These are phyloP conservation scores for Anguilla obscura DNA, from an alignment of 2,797 vertebrate genomes.

Conservation along the genomic window DNA sequence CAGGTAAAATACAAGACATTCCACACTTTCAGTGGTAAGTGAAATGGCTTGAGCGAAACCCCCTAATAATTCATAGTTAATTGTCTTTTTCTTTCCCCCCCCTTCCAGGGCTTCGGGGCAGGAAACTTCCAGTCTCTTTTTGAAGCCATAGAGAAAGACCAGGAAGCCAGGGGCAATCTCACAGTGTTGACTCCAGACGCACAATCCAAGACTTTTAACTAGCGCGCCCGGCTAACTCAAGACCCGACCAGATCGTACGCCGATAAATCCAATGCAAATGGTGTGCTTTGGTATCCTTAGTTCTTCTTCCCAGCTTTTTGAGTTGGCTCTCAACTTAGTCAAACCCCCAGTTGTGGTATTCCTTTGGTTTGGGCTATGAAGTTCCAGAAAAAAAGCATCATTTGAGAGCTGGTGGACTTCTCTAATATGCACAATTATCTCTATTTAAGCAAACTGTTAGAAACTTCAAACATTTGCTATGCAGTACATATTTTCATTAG, in stretches of 20 bases:
- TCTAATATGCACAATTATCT: neutral
- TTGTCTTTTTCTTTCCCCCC: constrained; percentile 40
- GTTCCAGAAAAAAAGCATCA: neutral
- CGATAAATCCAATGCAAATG: constrained; percentile 5
- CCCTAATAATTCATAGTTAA: neutral
- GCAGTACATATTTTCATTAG: neutral
- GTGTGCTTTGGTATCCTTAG: neutral
- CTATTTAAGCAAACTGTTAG: neutral
- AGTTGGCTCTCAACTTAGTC: neutral
- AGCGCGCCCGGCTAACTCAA: constrained; percentile 40
- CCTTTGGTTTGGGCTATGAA: neutral
- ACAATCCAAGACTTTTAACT: constrained; percentile 65
- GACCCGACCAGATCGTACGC: neutral
- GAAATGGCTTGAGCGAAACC: neutral
- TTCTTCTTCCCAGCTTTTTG: neutral
- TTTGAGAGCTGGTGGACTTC: neutral
- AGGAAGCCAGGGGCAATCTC: constrained; percentile 81
- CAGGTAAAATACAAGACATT: neutral
- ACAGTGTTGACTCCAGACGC: constrained; percentile 65
- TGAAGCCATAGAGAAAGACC: constrained; percentile 83
- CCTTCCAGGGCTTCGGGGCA: constrained; percentile 78
- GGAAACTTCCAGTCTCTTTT: constrained; percentile 86
- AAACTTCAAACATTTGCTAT: neutral
- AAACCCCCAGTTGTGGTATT: neutral
- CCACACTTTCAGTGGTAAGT: neutral